phyloP scores from a whole-genome alignment of 2,888 invertebrate genomes.

The Diarsia dahlii region DNA sequence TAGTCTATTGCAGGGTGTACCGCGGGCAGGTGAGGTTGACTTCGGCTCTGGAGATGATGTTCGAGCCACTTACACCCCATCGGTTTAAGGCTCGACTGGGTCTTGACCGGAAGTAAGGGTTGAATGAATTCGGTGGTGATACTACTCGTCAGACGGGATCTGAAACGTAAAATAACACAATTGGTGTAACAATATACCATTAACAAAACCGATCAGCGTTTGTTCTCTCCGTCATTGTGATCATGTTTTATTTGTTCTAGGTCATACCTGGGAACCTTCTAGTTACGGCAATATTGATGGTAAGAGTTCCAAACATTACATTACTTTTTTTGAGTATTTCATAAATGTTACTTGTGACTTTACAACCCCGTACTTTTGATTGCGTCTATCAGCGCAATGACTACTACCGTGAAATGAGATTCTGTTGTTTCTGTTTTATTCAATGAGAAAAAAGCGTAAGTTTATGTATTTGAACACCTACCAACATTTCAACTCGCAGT shows the following conservation, averaged over 20 bases:
- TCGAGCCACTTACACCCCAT: constrained; percentile 35
- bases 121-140: neutral
- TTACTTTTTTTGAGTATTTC: too few species aligned
- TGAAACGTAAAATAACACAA: neutral
- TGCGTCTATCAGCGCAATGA: neutral
- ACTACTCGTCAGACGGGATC: neutral
- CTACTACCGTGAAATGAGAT: neutral
- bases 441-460: too few species aligned
- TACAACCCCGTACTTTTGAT: too few species aligned
- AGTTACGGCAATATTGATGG: too few species aligned
- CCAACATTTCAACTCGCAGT: neutral
- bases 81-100: neutral
- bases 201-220: too few species aligned
- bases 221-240: too few species aligned
- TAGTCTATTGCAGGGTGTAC: constrained; percentile 32
- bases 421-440: neutral
- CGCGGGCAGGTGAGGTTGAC: constrained; percentile 47
- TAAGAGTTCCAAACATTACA: too few species aligned
- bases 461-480: neutral
- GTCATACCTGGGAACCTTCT: too few species aligned
- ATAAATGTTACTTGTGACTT: too few species aligned
- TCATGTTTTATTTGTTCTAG: too few species aligned
- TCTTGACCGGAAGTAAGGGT: neutral
- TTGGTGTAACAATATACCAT: too few species aligned
- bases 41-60: constrained; percentile 13